Conservation (phyloP, 1,140 invertebrate species). For the Mactra quadrangularis region DNA sequence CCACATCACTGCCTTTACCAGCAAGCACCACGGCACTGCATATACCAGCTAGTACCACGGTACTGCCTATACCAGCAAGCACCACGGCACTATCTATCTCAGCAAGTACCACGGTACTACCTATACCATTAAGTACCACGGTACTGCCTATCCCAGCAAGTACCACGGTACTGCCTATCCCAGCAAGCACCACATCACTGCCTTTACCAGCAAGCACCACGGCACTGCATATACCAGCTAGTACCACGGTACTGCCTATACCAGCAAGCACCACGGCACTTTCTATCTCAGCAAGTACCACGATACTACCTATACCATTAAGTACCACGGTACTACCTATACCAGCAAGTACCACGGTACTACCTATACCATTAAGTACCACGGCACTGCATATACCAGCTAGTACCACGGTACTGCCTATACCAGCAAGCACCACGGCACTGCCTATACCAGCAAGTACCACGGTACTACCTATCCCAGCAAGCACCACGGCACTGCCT, state of each 20-base stretch:
- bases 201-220: neutral
- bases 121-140: neutral
- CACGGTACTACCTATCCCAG: no score
- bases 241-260: neutral
- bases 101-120: neutral
- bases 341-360: no score
- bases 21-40: neutral
- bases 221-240: neutral
- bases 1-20: neutral
- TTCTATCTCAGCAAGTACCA: no score
- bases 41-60: neutral
- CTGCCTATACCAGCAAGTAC: no score
- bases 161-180: neutral
- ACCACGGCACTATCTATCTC: neutral
- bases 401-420: no score
- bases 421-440: no score
- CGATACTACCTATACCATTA: no score
- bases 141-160: neutral
- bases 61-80: neutral
- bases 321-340: no score
- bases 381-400: no score
- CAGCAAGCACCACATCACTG: neutral
- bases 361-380: no score
- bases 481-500: no score
- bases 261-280: neutral